Evolutionary conservation across 2,888 invertebrate genomes (phyloP).

Genomic region (Synergus gifuensis): DNA sequence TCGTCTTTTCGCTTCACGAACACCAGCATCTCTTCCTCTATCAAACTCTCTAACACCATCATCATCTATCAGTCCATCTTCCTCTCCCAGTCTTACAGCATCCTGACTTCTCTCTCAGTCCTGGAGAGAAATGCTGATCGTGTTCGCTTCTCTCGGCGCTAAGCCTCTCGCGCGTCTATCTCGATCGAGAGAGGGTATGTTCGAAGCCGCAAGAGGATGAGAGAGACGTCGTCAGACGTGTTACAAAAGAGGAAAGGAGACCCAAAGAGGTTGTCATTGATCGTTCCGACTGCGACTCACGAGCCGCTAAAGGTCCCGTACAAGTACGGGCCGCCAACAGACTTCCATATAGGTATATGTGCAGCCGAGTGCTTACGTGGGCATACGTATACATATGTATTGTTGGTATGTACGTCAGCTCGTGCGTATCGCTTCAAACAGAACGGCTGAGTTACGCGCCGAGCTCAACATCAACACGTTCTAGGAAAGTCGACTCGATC

Average conservation of each 20-base stretch:
- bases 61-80: slow-evolving; percentile 48
- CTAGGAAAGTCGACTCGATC: slow-evolving; percentile 8
- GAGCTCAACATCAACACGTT: slow-evolving; percentile 16
- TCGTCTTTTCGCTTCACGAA: slow-evolving; percentile 51
- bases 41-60: slow-evolving; percentile 52
- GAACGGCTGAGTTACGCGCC: slow-evolving; percentile 13
- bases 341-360: slow-evolving; percentile 57
- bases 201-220: slow-evolving; percentile 55
- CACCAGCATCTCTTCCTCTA: slow-evolving; percentile 44
- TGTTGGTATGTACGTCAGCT: slow-evolving; percentile 44
- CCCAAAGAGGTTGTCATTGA: slow-evolving; percentile 75
- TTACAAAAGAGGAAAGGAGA: slow-evolving; percentile 55
- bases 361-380: slow-evolving; percentile 54
- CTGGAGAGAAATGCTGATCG: slow-evolving; percentile 58
- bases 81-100: slow-evolving; percentile 28
- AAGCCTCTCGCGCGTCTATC: slow-evolving; percentile 75
- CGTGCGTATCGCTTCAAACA: slow-evolving; percentile 46
- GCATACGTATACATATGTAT: slow-evolving; percentile 49
- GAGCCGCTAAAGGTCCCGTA: slow-evolving; percentile 78
- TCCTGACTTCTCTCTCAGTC: slow-evolving; percentile 44
- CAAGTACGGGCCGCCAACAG: slow-evolving; percentile 71
- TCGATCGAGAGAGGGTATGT: slow-evolving; percentile 74
- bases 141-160: slow-evolving; percentile 69
- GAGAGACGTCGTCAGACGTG: slow-evolving; percentile 57
- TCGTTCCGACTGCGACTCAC: slow-evolving; percentile 72